These are phyloP conservation scores for Pemphigus obesinymphae DNA, from an alignment of 1,140 invertebrate species.

Conservation along the genomic window DNA sequence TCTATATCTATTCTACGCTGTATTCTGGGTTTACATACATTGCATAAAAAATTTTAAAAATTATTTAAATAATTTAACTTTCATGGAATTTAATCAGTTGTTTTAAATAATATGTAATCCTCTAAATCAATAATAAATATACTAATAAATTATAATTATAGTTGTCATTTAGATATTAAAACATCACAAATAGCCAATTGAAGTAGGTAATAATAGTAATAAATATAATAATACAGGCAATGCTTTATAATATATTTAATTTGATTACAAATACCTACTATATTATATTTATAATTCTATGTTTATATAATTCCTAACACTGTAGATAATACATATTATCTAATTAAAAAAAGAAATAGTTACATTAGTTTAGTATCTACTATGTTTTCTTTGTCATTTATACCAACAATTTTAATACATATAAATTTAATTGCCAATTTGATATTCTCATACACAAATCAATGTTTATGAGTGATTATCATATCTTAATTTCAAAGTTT, in stretches of 20 bases:
- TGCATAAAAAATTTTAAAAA: neutral
- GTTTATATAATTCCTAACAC: neutral
- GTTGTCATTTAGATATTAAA: neutral
- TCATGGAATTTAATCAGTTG: neutral
- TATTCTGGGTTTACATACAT: neutral
- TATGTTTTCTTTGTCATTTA: neutral
- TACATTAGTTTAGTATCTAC: neutral
- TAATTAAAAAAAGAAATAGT: neutral
- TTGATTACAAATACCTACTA: neutral
- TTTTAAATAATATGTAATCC: neutral
- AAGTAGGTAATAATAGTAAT: too few species aligned
- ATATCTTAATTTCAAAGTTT: neutral
- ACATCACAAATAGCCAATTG: neutral
- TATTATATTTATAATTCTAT: neutral
- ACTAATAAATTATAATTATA: neutral
- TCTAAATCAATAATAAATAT: neutral
- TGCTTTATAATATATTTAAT: too few species aligned
- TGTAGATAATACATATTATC: neutral
- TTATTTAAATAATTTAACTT: too few species aligned
- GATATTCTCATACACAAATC: neutral
- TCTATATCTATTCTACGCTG: neutral
- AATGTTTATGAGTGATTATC: neutral
- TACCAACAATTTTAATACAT: neutral
- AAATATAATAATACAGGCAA: neutral
- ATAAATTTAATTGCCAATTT: conserved; percentile 8